Evolutionary conservation across 2,113 vertebrate genomes (phyloP).

Genomic region (Proteles cristata): DNA sequence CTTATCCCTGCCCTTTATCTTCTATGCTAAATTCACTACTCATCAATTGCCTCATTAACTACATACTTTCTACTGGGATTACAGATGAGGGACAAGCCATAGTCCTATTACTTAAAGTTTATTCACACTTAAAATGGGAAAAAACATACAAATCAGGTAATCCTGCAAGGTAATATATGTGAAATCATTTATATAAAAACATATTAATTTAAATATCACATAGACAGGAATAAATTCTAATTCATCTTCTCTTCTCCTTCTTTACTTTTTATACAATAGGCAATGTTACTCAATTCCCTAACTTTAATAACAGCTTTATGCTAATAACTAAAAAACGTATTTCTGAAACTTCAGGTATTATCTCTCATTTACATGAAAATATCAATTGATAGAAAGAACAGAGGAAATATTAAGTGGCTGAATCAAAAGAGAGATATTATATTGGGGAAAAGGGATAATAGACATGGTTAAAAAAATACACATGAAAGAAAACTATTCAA

Average conservation of each 20-base stretch:
- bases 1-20: not conserved
- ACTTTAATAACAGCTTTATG: not conserved
- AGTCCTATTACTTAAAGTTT: not conserved
- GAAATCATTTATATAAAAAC: not conserved
- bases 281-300: not conserved
- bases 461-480: not conserved
- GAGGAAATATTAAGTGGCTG: not conserved
- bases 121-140: not conserved
- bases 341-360: not conserved
- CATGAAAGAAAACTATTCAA: not conserved
- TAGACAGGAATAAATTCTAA: not conserved
- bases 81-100: not conserved
- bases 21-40: not conserved
- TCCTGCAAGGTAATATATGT: not conserved
- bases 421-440: not conserved
- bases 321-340: not conserved
- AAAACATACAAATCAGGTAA: not conserved
- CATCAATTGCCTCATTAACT: not conserved
- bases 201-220: not conserved
- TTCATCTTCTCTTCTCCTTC: not conserved
- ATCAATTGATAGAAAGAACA: not conserved
- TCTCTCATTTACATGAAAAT: not conserved
- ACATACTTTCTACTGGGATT: not conserved
- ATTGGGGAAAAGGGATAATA: not conserved
- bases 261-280: not conserved